Conservation (phyloP, 2,888 invertebrate species). For the Scrobipalpa atriplicella region DNA sequence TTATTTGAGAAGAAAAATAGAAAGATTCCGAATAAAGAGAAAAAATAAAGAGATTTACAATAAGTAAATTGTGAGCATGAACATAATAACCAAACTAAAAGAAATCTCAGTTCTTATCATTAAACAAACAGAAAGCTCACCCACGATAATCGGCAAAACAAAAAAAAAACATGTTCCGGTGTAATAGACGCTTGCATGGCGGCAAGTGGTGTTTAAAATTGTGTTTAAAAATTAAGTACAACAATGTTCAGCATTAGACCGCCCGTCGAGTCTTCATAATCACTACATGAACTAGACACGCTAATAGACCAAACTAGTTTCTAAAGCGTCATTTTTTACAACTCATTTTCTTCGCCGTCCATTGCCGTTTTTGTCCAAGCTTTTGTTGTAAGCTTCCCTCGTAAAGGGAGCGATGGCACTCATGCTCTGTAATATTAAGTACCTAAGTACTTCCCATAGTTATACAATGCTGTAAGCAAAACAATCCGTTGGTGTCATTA, state of each 20-base stretch:
- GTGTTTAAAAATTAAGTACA: slow-evolving; percentile 29
- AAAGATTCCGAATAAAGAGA: neutral
- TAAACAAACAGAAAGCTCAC: neutral
- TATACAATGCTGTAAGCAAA: slow-evolving; percentile 13
- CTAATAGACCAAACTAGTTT: neutral
- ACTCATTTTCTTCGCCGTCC: neutral
- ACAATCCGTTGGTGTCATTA: slow-evolving; percentile 33
- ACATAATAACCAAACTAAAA: neutral
- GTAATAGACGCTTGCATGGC: slow-evolving; percentile 19
- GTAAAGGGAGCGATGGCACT: neutral
- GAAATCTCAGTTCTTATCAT: neutral
- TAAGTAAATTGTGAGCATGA: neutral
- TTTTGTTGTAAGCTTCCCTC: neutral
- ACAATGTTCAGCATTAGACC: slow-evolving; percentile 29
- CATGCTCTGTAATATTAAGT: neutral
- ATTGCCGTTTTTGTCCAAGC: neutral
- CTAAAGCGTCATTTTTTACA: neutral
- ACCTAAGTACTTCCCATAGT: neutral
- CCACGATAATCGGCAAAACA: slow-evolving; percentile 2
- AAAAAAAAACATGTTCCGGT: slow-evolving; percentile 12
- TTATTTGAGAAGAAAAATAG: neutral
- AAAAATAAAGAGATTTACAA: neutral
- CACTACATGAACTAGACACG: slow-evolving; percentile 31
- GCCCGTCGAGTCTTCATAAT: slow-evolving; percentile 31
- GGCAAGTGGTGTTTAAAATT: slow-evolving; percentile 16